Base-by-base conservation (phyloP, 1,140 invertebrate species). In the Solenopsis invicta region DNA sequence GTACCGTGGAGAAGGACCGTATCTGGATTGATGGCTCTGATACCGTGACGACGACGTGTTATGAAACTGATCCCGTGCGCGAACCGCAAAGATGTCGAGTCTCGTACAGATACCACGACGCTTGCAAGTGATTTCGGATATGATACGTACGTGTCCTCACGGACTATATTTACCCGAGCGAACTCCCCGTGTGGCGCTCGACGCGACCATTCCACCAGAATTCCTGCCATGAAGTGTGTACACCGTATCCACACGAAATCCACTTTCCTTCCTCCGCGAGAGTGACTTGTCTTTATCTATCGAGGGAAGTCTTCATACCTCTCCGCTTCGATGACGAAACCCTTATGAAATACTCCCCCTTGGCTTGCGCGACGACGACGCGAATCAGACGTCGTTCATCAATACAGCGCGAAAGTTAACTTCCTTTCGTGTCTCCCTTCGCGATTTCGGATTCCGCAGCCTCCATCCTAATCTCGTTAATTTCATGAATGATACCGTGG, bases 131-230 rank as follows among this genome's bases (percentile, higher is more conserved):
- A 89, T 80, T 77, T 69, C 52, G 77, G 45, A 62, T 88, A 76
- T 74, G 76, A 52, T 52, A 48, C 50, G 50, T 87, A 54, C 54
- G 59, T 67, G 64, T 85, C 37, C 59, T 59, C 87, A 41, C 72
- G 61, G 67, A 56, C 59, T 29, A 50, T 88, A 88, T 89, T 89
- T 89, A 61, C 61, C 4, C 74, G 41, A 74, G 56, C 52, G 67
- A 88, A 88, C 74, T 86, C 87, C 59, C 61, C 2, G 61, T 66
- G 34, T 69, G 34, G 24, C 13, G 77, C 75, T 88, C 77, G 87
- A 62, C 81, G 59, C 74, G 59, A 56, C 74, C 64, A 78, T 88
- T 86, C 59, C 52, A 48, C n/a, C n/a, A n/a, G 87, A 86, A 78
- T 74, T 86, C 61, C 81, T 37, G 48, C 67, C 69, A 56, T 61